These are phyloP conservation scores for Frieseomelitta varia DNA, from an alignment of 1,140 invertebrate genomes.

Conservation along the genomic window DNA sequence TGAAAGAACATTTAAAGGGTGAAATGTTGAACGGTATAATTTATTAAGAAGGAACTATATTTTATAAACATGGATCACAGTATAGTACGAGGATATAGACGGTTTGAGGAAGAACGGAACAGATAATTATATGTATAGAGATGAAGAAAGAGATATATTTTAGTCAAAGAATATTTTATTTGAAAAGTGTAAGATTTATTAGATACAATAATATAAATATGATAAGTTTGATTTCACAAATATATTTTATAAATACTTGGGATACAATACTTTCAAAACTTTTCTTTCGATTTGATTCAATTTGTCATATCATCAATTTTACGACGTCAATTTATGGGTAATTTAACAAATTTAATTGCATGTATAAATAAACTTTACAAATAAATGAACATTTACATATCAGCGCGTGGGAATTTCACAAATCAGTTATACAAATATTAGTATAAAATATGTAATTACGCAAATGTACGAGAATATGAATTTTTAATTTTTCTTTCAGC, in stretches of 20 bases:
- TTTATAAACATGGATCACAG: background rate
- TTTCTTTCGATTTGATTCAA: background rate
- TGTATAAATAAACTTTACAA: background rate
- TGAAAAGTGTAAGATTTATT: background rate
- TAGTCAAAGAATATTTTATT: slow-evolving; percentile 1
- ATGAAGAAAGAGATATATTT: background rate
- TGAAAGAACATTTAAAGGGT: background rate
- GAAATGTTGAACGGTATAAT: slow-evolving; percentile 4
- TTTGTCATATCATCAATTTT: background rate
- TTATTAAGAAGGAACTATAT: slow-evolving; percentile 14
- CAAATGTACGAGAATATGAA: background rate
- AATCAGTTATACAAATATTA: background rate
- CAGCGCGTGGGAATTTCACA: background rate
- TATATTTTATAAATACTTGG: background rate
- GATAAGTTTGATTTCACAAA: background rate
- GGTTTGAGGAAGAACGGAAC: background rate
- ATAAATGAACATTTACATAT: slow-evolving; percentile 14
- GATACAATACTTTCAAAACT: background rate
- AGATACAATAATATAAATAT: background rate
- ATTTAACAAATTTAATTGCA: background rate
- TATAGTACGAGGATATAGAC: background rate
- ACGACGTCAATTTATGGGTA: background rate
- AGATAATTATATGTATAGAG: background rate
- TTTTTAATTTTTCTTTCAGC: background rate
- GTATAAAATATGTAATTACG: slow-evolving; percentile 8